These are phyloP conservation scores for Mesocentrotus franciscanus DNA, from an alignment of 53 echinoderm and acorn worm genomes.

Conservation along the genomic window DNA sequence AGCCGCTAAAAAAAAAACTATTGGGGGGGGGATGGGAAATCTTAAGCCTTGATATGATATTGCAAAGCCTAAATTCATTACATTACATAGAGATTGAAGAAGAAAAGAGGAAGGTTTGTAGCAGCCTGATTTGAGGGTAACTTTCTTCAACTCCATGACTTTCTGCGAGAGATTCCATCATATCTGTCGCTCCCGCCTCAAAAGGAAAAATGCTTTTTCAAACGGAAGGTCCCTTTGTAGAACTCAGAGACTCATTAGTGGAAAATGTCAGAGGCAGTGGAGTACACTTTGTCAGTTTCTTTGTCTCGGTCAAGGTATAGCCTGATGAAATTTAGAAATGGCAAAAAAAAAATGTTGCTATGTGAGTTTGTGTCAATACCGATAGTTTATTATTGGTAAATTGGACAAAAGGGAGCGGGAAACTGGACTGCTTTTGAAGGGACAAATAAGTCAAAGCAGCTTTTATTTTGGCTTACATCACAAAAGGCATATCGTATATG, in stretches of 20 bases:
- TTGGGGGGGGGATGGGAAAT: neutral
- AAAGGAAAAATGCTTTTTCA: slow-evolving; percentile 28
- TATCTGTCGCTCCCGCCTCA: slow-evolving; percentile 15
- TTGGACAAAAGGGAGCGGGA: slow-evolving; percentile 46
- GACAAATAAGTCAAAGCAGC: neutral
- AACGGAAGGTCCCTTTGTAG: slow-evolving; percentile 19
- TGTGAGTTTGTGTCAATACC: slow-evolving; percentile 33
- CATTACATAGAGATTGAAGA: neutral
- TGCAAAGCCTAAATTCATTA: neutral
- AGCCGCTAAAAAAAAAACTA: neutral
- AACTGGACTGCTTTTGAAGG: neutral
- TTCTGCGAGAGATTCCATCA: slow-evolving; percentile 28
- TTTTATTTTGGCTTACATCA: neutral
- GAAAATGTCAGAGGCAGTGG: slow-evolving; percentile 44
- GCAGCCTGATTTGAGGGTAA: slow-evolving; percentile 13
- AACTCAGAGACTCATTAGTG: slow-evolving; percentile 34
- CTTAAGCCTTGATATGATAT: neutral
- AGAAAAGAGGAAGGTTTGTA: slow-evolving; percentile 6
- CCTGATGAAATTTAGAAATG: neutral
- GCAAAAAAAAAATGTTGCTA: slow-evolving; percentile 42
- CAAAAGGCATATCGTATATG: neutral
- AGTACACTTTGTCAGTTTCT: slow-evolving; percentile 12
- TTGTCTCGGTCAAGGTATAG: slow-evolving; percentile 25
- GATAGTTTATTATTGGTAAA: slow-evolving; percentile 35
- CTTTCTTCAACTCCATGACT: slow-evolving; percentile 1